Conservation (phyloP, 2,888 invertebrate species). For the Volucella bombylans region DNA sequence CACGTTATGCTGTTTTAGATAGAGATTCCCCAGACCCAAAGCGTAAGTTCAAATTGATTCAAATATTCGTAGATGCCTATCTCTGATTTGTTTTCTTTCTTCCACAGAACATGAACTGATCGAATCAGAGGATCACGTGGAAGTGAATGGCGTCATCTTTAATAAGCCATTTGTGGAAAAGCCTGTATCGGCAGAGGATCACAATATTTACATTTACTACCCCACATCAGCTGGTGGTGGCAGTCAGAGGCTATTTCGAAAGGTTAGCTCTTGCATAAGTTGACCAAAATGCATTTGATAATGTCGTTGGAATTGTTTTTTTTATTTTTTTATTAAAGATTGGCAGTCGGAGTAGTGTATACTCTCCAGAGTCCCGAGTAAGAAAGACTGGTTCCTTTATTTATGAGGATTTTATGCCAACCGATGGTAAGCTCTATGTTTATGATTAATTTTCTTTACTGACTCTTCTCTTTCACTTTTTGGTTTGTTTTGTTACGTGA, state of each 20-base stretch:
- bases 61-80: neutral
- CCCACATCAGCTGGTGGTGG: slow-evolving; percentile 99
- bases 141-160: slow-evolving; percentile 96
- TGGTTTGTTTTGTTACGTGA: neutral
- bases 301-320: neutral
- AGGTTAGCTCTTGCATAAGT: slow-evolving; percentile 84
- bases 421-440: slow-evolving; percentile 89
- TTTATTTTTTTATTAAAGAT: slow-evolving; percentile 86
- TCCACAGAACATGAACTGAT: slow-evolving; percentile 92
- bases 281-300: neutral
- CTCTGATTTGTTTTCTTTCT: no score
- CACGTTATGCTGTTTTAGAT: slow-evolving; percentile 97
- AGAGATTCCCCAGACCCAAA: slow-evolving; percentile 95
- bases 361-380: slow-evolving; percentile 97
- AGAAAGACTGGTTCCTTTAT: slow-evolving; percentile 98
- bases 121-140: slow-evolving; percentile 98
- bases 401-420: slow-evolving; percentile 99
- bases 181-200: slow-evolving; percentile 99
- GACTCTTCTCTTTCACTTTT: slow-evolving; percentile 64
- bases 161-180: slow-evolving; percentile 99
- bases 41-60: slow-evolving; percentile 85
- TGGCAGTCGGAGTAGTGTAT: slow-evolving; percentile 98
- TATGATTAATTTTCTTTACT: slow-evolving; percentile 45
- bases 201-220: slow-evolving; percentile 99
- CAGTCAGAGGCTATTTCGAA: slow-evolving; percentile 97